Conservation (phyloP, 2,113 vertebrate species). For the Myotis yumanensis region DNA sequence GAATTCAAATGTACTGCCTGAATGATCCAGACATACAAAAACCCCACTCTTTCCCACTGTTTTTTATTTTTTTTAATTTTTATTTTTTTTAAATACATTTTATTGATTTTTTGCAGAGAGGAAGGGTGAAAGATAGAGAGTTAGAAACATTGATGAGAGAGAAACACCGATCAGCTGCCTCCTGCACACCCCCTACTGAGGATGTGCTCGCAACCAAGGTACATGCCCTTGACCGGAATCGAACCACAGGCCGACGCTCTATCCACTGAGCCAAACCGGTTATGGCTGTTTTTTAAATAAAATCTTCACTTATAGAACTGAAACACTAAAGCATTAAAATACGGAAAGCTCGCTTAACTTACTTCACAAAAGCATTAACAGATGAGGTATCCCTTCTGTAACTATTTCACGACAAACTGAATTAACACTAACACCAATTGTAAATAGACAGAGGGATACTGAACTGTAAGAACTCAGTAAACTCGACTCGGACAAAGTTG, state of each 20-base stretch:
- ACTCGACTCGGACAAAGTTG: slow-evolving; percentile 78
- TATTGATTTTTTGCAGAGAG: no score
- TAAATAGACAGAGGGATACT: slow-evolving; percentile 78
- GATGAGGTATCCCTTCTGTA: slow-evolving; percentile 73
- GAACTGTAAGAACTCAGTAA: slow-evolving; percentile 72
- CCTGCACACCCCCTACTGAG: no score
- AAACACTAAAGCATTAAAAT: slow-evolving; percentile 88
- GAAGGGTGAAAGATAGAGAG: no score
- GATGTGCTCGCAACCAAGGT: no score
- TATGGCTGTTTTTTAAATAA: slow-evolving; percentile 76
- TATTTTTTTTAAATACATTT: no score
- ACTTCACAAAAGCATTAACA: slow-evolving; percentile 86
- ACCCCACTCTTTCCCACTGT: slow-evolving; percentile 79
- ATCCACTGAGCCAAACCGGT: no score
- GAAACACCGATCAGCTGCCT: no score
- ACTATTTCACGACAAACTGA: slow-evolving; percentile 76
- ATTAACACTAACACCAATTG: slow-evolving; percentile 69
- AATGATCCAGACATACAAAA: slow-evolving; percentile 79
- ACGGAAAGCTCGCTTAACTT: slow-evolving; percentile 85
- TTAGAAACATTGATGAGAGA: no score
- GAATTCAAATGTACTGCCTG: slow-evolving; percentile 77
- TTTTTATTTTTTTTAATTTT: slow-evolving; percentile 67
- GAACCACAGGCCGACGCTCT: no score
- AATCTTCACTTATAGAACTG: slow-evolving; percentile 87
- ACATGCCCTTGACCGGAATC: no score